Evolutionary conservation across 2,888 invertebrate species (phyloP), one percentile per base, ranked within the genome.

Genomic region (Scaptomyza parva): DNA sequence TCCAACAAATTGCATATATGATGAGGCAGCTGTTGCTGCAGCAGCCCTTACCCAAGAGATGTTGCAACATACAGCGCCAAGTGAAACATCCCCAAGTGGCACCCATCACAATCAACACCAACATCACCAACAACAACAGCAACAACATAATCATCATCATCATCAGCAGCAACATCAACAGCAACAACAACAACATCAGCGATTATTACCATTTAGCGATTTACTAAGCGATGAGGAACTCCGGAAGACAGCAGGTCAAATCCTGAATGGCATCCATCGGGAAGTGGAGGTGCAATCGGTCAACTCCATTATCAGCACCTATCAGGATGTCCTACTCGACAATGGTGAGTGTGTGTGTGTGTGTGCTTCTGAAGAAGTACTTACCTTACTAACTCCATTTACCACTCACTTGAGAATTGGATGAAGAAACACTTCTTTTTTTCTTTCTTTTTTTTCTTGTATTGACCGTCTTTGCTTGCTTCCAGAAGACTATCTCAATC

Each of bases 201-300:
- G 88, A 17, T 68, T 84, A 51, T 39, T 88, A 62, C 81, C 88
- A 44, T 88, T 89, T 60, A 89, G 87, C 48, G 89, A 90, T 74
- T 78, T 89, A 6, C 73, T 91, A 39, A 86, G 88, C 48, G 90
- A 91, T 30, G 91, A 91, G 40, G 92, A 93, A 40, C 87, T 94
- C 33, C 93, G 93, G 48, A 92, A 93, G 76, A 93, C 93, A 5
- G 94, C 94, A 0, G 94, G 93, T 28, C 93, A 94, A 86, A 94
- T 94, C 55, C 90, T 94, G 26, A 94, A 93, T 67, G 94, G 94
- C 4, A 92, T 94, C 8, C 93, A 93, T 76, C 91, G 92, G 24
- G 93, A 93, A 58, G 94, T 94, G 7, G 93, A 94, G 80, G 94
- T 94, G 44, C 94, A 94, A 83, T 93, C 93, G 65, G 89, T 93